Evolutionary conservation across 1,140 invertebrate genomes (phyloP).

Genomic region (Listronotus bonariensis): DNA sequence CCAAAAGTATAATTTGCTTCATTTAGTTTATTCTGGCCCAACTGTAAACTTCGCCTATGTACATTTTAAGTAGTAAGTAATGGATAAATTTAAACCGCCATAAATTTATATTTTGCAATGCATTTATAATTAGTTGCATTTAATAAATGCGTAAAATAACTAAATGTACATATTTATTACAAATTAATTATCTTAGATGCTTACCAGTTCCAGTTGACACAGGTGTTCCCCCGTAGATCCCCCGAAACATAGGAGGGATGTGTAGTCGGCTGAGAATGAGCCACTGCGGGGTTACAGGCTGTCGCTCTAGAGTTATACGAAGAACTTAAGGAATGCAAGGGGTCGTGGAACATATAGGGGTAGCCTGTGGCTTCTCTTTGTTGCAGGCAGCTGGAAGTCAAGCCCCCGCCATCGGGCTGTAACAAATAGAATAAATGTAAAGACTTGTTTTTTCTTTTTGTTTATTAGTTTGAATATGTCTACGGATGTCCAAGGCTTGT

Average conservation of each 20-base stretch:
- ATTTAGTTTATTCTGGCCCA: no score
- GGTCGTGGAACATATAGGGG: slow-evolving; percentile 94
- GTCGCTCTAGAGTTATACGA: slow-evolving; percentile 68
- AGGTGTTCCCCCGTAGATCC: slow-evolving; percentile 57
- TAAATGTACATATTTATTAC: no score
- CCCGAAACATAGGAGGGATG: slow-evolving; percentile 61
- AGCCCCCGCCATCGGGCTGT: slow-evolving; percentile 80
- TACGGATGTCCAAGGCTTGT: no score
- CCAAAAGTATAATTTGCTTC: no score
- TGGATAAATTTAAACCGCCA: no score
- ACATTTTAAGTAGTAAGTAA: no score
- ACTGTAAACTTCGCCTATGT: no score
- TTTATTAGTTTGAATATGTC: no score
- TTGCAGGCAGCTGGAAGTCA: slow-evolving; percentile 86
- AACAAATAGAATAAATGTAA: slow-evolving; percentile 46
- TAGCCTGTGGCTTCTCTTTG: slow-evolving; percentile 79
- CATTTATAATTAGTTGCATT: no score
- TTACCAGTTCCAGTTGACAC: slow-evolving; percentile 54
- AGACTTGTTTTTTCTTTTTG: no score
- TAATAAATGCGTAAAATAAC: no score
- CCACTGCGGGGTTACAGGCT: slow-evolving; percentile 67
- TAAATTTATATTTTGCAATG: no score
- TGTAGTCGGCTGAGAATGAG: slow-evolving; percentile 65
- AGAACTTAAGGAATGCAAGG: slow-evolving; percentile 76
- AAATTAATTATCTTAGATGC: slow-evolving; percentile 13